Conservation (phyloP, 2,113 vertebrate species). For the Mesembrinibis cayennensis region DNA sequence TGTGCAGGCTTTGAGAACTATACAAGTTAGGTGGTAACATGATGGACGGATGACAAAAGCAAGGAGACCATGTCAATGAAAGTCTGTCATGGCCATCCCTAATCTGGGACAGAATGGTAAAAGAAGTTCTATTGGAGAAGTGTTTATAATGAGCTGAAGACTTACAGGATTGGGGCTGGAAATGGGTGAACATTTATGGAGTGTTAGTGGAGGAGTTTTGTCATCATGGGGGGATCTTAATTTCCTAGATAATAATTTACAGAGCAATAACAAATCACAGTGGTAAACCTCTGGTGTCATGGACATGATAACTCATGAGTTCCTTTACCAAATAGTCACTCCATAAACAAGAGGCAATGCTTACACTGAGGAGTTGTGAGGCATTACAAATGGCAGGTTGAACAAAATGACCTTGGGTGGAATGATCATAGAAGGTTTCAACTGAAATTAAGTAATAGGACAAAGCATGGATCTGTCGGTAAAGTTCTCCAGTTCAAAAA, state of each 20-base stretch:
- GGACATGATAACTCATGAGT: too few relatives aligned
- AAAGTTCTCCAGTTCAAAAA: background rate
- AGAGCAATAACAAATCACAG: background rate
- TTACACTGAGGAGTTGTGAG: background rate
- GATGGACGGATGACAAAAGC: background rate
- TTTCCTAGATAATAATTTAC: background rate
- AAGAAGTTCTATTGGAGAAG: background rate
- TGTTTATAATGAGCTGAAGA: background rate
- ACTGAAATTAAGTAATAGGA: background rate
- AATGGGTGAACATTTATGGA: background rate
- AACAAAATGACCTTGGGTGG: background rate
- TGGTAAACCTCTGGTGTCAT: background rate
- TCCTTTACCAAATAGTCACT: background rate
- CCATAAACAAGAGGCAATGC: background rate
- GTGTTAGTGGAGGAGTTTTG: background rate
- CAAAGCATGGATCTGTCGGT: background rate
- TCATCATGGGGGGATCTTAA: background rate
- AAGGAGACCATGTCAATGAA: background rate
- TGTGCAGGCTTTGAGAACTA: background rate
- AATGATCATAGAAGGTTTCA: background rate
- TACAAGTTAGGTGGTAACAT: fast-evolving
- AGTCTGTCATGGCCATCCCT: background rate
- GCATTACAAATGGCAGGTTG: background rate
- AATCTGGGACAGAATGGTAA: background rate
- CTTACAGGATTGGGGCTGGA: background rate